Evolutionary conservation across 2,113 vertebrate species (phyloP).

Genomic region (Rattus rattus): DNA sequence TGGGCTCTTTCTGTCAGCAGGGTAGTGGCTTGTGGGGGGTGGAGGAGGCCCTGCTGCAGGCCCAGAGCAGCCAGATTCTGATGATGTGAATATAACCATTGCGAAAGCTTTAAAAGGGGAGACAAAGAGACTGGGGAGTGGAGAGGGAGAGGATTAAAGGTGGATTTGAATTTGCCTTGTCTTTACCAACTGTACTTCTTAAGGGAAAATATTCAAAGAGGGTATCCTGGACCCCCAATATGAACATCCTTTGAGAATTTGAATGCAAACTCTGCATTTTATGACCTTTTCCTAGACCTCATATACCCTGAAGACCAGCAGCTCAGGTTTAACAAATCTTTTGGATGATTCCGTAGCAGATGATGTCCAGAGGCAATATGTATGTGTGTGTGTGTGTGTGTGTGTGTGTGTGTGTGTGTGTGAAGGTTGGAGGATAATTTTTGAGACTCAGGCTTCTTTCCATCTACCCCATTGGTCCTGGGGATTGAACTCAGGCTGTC

Average conservation of each 20-base stretch:
- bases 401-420: background rate
- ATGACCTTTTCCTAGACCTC: background rate
- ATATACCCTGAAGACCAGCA: no score
- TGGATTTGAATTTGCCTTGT: background rate
- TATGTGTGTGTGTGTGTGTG: background rate
- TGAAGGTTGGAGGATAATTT: background rate
- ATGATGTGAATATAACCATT: background rate
- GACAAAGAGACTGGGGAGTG: no score
- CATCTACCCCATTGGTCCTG: background rate
- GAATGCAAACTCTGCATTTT: background rate
- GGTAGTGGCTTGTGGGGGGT: background rate
- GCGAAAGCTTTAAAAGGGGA: background rate
- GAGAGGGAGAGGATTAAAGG: background rate
- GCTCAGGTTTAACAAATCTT: background rate
- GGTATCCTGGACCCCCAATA: background rate
- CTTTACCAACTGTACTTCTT: background rate
- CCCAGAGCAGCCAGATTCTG: background rate
- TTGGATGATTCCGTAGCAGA: background rate
- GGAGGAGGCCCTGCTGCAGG: background rate
- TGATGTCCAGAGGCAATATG: background rate
- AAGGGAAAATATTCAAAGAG: background rate
- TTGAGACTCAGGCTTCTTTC: background rate
- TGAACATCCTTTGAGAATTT: background rate
- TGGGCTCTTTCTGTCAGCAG: constrained; percentile 58
- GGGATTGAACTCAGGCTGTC: background rate